These are phyloP conservation scores for Ectropis crepuscularia DNA, from an alignment of 2,888 invertebrate species.

Conservation along the genomic window DNA sequence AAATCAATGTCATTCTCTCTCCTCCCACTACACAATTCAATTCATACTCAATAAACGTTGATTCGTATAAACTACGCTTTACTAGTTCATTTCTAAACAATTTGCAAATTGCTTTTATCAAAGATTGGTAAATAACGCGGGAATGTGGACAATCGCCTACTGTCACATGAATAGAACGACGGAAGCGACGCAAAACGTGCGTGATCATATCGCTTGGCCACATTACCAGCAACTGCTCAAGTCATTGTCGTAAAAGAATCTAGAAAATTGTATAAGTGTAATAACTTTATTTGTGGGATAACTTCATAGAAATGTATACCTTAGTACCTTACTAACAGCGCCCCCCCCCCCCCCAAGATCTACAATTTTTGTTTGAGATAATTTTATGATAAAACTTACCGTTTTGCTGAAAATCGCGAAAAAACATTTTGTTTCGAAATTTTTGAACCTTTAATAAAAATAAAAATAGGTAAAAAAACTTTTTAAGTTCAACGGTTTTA, in stretches of 20 bases:
- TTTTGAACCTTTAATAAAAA: too few species aligned
- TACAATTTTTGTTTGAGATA: too few species aligned
- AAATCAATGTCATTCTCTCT: too few species aligned
- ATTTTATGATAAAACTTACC: too few species aligned
- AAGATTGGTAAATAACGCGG: conserved; percentile 2
- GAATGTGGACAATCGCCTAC: conserved; percentile 4
- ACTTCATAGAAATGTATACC: not conserved
- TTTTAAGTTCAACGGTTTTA: too few species aligned
- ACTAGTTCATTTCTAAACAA: not conserved
- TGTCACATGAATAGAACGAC: conserved; percentile 1
- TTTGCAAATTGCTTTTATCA: conserved; percentile 7
- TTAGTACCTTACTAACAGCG: too few species aligned
- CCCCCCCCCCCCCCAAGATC: too few species aligned
- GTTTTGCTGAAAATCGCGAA: too few species aligned
- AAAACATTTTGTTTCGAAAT: too few species aligned
- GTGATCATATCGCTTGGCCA: conserved; percentile 20
- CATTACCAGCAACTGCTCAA: conserved; percentile 12
- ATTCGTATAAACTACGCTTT: too few species aligned
- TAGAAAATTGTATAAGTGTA: conserved; percentile 15
- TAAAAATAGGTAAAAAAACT: too few species aligned
- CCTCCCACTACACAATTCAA: not conserved
- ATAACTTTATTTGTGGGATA: conserved; percentile 3
- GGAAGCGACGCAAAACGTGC: conserved; percentile 23
- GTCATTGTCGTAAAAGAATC: conserved; percentile 13
- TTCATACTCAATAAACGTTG: not conserved